Conservation (phyloP, 2,888 invertebrate genomes). For the Trachelus stipa region DNA sequence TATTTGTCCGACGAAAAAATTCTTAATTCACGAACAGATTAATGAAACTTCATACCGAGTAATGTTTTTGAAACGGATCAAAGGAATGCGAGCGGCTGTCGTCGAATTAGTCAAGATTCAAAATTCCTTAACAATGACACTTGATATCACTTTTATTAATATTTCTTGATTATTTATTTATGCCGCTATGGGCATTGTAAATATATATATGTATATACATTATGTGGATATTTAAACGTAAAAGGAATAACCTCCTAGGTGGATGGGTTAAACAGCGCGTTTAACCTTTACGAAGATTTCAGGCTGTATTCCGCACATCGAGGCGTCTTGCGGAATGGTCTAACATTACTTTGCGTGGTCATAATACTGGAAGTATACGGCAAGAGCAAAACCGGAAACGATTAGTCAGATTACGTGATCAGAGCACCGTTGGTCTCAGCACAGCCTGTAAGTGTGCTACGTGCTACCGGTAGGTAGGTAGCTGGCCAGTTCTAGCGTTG, state of each 20-base stretch:
- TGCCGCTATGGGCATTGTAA: not conserved
- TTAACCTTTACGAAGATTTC: conserved; percentile 40
- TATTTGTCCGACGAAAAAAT: not conserved
- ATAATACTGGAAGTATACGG: conserved; percentile 50
- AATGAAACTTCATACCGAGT: not conserved
- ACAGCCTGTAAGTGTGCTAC: conserved; percentile 27
- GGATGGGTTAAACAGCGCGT: conserved; percentile 37
- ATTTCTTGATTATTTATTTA: not conserved
- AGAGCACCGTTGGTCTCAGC: conserved; percentile 46
- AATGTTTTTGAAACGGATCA: not conserved
- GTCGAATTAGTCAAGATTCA: not conserved
- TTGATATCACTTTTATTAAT: not conserved
- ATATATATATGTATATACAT: too few species aligned
- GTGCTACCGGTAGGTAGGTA: conserved; percentile 29
- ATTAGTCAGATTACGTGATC: conserved; percentile 62
- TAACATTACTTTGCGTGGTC: conserved; percentile 27
- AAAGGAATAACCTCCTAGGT: not conserved
- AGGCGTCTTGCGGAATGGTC: conserved; percentile 14
- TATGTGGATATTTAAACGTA: not conserved
- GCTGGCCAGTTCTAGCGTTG: not conserved
- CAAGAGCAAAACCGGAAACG: conserved; percentile 57
- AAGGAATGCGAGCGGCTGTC: not conserved
- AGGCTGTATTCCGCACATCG: conserved; percentile 16
- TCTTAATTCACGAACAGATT: not conserved
- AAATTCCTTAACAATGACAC: not conserved